phyloP scores from a whole-genome alignment of 2,888 invertebrate species.

The Diabrotica balteata region DNA sequence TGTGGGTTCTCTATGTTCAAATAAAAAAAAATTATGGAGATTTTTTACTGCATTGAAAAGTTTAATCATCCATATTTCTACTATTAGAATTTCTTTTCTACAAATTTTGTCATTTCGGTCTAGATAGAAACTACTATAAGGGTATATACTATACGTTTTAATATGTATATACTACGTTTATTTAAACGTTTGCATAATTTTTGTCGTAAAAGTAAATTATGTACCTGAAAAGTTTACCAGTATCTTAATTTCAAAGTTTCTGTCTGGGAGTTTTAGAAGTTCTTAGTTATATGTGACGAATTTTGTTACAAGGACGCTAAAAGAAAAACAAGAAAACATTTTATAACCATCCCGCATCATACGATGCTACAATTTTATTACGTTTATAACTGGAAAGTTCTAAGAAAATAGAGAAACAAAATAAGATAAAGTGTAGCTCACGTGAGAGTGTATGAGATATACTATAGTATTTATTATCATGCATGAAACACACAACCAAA shows the following conservation, averaged over 20 bases:
- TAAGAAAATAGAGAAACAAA: conserved; percentile 8
- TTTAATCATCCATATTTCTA: too few relatives aligned
- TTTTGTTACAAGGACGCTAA: conserved; percentile 21
- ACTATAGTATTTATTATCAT: too few relatives aligned
- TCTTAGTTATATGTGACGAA: conserved; percentile 16
- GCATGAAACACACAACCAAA: too few relatives aligned
- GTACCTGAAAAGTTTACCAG: conserved; percentile 20
- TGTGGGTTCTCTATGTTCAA: too few relatives aligned
- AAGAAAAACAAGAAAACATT: conserved; percentile 28
- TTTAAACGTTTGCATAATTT: conserved; percentile 8
- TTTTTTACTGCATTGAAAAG: too few relatives aligned
- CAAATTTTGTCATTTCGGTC: too few relatives aligned
- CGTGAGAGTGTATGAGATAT: neutral
- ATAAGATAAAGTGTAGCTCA: conserved; percentile 5
- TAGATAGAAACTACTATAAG: too few relatives aligned
- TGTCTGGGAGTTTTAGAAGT: conserved; percentile 12
- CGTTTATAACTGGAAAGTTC: conserved; percentile 24
- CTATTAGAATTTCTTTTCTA: too few relatives aligned
- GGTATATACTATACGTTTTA: too few relatives aligned
- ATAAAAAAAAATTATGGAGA: too few relatives aligned
- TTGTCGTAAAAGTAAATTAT: conserved; percentile 20
- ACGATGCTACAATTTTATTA: conserved; percentile 17
- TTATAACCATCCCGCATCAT: conserved; percentile 18
- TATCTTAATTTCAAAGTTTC: conserved; percentile 25
- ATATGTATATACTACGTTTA: too few relatives aligned